A percentile compares a stretch with the other conserved stretches of the same genome.
These are phyloP conservation scores for Clistopyga incitator DNA, from an alignment of 2,888 invertebrate genomes.

Conservation along the genomic window DNA sequence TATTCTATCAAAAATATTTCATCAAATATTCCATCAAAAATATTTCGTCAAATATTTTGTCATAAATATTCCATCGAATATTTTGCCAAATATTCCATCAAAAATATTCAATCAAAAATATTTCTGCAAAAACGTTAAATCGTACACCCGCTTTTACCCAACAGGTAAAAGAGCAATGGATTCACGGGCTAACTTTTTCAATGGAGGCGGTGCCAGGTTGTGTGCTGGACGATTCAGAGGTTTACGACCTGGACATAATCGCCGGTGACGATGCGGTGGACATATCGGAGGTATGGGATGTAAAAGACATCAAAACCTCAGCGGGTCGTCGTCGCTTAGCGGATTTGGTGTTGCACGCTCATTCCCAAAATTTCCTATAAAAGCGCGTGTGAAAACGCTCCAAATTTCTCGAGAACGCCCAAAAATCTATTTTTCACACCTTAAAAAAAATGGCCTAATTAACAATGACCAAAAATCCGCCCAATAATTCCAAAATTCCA, in stretches of 20 bases:
- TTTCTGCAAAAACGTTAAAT: too few species aligned
- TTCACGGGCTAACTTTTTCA: slow-evolving; percentile 87
- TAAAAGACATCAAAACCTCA: slow-evolving; percentile 87
- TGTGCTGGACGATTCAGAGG: slow-evolving; percentile 86
- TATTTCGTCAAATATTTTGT: too few species aligned
- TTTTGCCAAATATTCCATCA: too few species aligned
- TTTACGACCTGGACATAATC: slow-evolving; percentile 86
- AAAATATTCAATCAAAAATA: too few species aligned
- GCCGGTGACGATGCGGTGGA: slow-evolving; percentile 86
- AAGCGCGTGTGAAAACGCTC: not conserved
- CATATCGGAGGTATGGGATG: slow-evolving; percentile 88
- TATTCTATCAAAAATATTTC: too few species aligned
- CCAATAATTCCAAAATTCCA: not conserved
- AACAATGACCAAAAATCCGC: too few species aligned
- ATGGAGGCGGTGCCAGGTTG: slow-evolving; percentile 87
- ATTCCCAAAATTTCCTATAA: slow-evolving; percentile 87
- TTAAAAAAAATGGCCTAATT: too few species aligned
- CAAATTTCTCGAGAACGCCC: too few species aligned
- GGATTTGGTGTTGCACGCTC: slow-evolving; percentile 88
- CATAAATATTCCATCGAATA: too few species aligned
- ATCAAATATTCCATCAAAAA: too few species aligned
- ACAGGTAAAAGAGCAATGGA: slow-evolving; percentile 85
- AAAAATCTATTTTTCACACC: too few species aligned
- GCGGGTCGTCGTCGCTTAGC: slow-evolving; percentile 87
- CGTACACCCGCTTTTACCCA: slow-evolving; percentile 14